Evolutionary conservation across 2,888 invertebrate genomes (phyloP).

Genomic region (Syrphus vitripennis): DNA sequence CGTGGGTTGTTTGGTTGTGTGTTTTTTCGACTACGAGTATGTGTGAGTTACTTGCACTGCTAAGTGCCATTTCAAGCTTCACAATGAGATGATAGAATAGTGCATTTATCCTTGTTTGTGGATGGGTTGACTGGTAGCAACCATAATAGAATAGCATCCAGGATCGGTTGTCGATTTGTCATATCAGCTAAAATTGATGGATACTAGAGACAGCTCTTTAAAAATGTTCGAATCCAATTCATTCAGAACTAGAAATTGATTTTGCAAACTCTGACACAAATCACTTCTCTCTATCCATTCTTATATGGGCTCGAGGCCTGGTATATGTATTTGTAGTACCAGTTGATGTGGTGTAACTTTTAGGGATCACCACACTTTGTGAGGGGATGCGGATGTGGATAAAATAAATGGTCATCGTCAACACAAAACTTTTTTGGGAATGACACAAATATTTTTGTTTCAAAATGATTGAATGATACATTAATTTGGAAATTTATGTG

Average conservation of each 20-base stretch:
- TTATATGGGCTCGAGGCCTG: neutral
- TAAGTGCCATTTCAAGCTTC: constrained; percentile 39
- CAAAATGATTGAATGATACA: constrained; percentile 59
- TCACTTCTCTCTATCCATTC: constrained; percentile 30
- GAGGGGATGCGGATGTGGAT: constrained; percentile 16
- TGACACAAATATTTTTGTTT: constrained; percentile 20
- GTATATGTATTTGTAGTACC: neutral
- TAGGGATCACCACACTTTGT: constrained; percentile 19
- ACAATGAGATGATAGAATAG: constrained; percentile 34
- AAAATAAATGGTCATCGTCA: constrained; percentile 36
- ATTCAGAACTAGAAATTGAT: constrained; percentile 41
- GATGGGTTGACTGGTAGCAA: neutral
- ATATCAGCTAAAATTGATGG: constrained; percentile 67
- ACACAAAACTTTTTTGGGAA: constrained; percentile 39
- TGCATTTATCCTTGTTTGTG: constrained; percentile 17
- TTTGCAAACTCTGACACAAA: constrained; percentile 63
- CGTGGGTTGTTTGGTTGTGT: neutral
- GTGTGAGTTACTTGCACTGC: constrained; percentile 14
- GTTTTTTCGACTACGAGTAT: neutral
- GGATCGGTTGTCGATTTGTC: constrained; percentile 57
- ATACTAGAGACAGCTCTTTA: constrained; percentile 40
- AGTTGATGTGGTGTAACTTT: constrained; percentile 55
- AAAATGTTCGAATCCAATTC: constrained; percentile 26
- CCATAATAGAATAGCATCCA: neutral
- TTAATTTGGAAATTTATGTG: constrained; percentile 44